Evolutionary conservation across 92 coral and sea anemone species (phyloP).

Genomic region (Parazoanthus atlanticus): DNA sequence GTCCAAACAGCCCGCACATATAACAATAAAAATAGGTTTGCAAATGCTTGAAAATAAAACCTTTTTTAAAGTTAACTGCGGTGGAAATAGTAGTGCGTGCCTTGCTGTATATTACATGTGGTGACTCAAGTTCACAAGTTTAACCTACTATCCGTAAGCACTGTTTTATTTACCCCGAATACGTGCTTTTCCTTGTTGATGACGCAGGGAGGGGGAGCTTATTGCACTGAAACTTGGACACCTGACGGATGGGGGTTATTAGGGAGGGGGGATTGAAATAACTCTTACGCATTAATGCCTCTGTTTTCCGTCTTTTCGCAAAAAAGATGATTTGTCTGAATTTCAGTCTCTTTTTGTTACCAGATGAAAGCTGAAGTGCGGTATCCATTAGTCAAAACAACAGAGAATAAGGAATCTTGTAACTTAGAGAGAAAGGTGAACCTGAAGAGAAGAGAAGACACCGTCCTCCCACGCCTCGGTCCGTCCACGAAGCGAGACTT

Average conservation of each 20-base stretch:
- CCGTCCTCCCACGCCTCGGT: slow-evolving; percentile 18
- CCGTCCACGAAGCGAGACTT: slow-evolving; percentile 32
- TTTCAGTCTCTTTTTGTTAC: no score
- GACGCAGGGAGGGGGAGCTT: neutral
- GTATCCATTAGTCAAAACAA: slow-evolving; percentile 19
- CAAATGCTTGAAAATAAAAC: no score
- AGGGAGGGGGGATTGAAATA: neutral
- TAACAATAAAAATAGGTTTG: no score
- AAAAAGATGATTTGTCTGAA: neutral
- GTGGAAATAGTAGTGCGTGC: no score
- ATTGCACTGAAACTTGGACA: neutral
- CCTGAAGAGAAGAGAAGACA: slow-evolving; percentile 8
- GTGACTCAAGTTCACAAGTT: no score
- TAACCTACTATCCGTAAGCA: no score
- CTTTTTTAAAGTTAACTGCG: no score
- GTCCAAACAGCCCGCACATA: no score
- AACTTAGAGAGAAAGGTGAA: slow-evolving; percentile 2
- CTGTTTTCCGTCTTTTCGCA: neutral
- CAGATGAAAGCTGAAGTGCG: slow-evolving; percentile 19
- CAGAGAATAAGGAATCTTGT: neutral
- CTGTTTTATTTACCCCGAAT: no score
- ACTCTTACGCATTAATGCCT: neutral
- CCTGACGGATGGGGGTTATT: neutral
- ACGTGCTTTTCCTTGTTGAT: no score
- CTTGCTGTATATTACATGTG: no score